Evolutionary conservation across 53 echinoderm and acorn worm genomes (phyloP).

Genomic region (Apostichopus leukothele): DNA sequence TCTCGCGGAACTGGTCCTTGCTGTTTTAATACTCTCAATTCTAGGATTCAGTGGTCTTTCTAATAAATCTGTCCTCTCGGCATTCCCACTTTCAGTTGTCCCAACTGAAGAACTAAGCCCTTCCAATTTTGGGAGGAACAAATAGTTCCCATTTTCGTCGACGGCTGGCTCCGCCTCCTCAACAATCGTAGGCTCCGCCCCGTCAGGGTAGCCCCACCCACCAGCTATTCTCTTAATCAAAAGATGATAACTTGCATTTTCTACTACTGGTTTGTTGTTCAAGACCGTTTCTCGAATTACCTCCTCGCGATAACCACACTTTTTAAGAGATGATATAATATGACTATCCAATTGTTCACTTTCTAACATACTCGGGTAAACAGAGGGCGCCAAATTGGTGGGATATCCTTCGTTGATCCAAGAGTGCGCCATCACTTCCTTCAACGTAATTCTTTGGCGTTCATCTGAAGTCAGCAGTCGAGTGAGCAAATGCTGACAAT

Average conservation of each 20-base stretch:
- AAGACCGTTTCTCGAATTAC: conserved; percentile 54
- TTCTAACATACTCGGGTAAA: conserved; percentile 43
- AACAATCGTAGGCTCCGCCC: conserved; percentile 11
- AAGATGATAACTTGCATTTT: conserved; percentile 79
- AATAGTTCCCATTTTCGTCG: conserved; percentile 5
- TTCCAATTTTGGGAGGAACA: conserved; percentile 4
- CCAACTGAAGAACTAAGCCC: not conserved
- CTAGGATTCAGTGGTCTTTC: not conserved
- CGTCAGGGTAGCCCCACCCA: conserved; percentile 87
- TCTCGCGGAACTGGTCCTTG: not conserved
- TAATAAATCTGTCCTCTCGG: not conserved
- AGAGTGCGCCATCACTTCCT: conserved; percentile 78
- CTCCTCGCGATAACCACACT: conserved; percentile 63
- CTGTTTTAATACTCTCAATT: not conserved
- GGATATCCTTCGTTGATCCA: conserved; percentile 90
- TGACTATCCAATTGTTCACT: conserved; percentile 45
- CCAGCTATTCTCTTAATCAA: conserved; percentile 68
- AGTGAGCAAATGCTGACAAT: conserved; percentile 70
- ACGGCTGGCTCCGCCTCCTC: conserved; percentile 6
- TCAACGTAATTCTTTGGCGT: conserved; percentile 59
- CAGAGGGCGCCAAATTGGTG: conserved; percentile 53
- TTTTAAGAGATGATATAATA: conserved; percentile 60
- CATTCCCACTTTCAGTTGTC: not conserved
- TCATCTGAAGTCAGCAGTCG: conserved; percentile 67
- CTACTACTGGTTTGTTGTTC: conserved; percentile 69